A percentile compares a stretch with the other conserved stretches of the same genome.
These are phyloP conservation scores for Epinotia ramella DNA, from an alignment of 2,888 invertebrate species.

Conservation along the genomic window DNA sequence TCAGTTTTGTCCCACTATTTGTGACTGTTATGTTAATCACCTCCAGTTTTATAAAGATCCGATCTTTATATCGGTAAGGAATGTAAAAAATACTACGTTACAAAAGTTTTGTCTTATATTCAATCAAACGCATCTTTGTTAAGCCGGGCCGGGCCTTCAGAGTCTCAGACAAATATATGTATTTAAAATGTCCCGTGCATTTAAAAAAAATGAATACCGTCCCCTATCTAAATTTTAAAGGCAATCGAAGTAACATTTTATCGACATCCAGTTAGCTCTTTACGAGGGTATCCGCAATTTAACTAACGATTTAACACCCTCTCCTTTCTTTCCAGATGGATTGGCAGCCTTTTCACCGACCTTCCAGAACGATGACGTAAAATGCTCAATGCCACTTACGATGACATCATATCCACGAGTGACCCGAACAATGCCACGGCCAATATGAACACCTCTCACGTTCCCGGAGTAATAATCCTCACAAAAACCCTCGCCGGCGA, in stretches of 20 bases:
- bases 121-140: too few relatives aligned
- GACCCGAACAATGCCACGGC: conserved; percentile 62
- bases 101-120: too few relatives aligned
- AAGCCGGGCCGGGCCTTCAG: not conserved
- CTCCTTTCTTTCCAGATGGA: conserved; percentile 72
- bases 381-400: conserved; percentile 58
- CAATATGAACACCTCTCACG: conserved; percentile 71
- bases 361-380: conserved; percentile 53
- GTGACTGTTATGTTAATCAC: too few relatives aligned
- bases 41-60: too few relatives aligned
- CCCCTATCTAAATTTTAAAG: conserved; percentile 21
- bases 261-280: conserved; percentile 31
- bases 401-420: conserved; percentile 57
- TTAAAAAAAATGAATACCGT: not conserved
- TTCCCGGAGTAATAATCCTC: conserved; percentile 72
- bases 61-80: too few relatives aligned
- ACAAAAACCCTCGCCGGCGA: conserved; percentile 78
- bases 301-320: conserved; percentile 44
- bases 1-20: too few relatives aligned
- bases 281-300: conserved; percentile 27
- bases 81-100: too few relatives aligned
- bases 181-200: not conserved
- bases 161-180: not conserved
- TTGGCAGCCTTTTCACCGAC: conserved; percentile 54
- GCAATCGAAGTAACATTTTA: conserved; percentile 30